A percentile compares a stretch with the other conserved stretches of the same genome.
Conservation (phyloP, 2,797 vertebrate genomes). For the Holocentrus rufus region DNA sequence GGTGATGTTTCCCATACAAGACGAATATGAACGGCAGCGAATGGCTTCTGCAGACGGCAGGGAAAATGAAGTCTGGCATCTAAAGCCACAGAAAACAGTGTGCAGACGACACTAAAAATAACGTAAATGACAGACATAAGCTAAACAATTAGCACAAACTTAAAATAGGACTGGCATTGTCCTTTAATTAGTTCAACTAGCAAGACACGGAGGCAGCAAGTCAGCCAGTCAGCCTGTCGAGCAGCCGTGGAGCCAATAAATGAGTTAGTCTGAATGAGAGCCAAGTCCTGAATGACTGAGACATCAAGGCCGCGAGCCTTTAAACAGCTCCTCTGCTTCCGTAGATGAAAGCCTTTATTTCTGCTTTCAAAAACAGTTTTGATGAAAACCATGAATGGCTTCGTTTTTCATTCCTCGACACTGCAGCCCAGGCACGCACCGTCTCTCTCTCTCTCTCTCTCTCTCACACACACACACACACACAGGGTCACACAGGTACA, state of each 20-base stretch:
- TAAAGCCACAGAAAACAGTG: too few relatives aligned
- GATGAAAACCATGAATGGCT: slow-evolving; percentile 23
- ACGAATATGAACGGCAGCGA: too few relatives aligned
- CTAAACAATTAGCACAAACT: too few relatives aligned
- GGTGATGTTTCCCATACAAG: too few relatives aligned
- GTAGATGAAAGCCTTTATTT: slow-evolving; percentile 1
- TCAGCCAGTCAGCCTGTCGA: background rate
- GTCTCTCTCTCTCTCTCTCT: too few relatives aligned
- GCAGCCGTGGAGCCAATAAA: background rate
- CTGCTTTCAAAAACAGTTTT: slow-evolving; percentile 4
- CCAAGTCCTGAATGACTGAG: slow-evolving; percentile 7
- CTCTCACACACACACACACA: background rate
- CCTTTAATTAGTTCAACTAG: background rate
- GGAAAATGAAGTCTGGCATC: too few relatives aligned
- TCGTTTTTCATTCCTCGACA: slow-evolving; percentile 12
- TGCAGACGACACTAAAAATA: too few relatives aligned
- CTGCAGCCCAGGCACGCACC: background rate
- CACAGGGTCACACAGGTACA: slow-evolving; percentile 7
- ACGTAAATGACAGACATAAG: too few relatives aligned
- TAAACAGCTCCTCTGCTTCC: background rate
- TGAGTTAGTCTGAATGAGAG: background rate
- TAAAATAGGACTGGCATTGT: too few relatives aligned
- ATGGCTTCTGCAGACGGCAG: too few relatives aligned
- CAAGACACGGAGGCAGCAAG: background rate
- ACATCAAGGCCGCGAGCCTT: background rate